These are phyloP conservation scores for Dugesia japonica DNA, from an alignment of 2,888 invertebrate species.

Conservation along the genomic window DNA sequence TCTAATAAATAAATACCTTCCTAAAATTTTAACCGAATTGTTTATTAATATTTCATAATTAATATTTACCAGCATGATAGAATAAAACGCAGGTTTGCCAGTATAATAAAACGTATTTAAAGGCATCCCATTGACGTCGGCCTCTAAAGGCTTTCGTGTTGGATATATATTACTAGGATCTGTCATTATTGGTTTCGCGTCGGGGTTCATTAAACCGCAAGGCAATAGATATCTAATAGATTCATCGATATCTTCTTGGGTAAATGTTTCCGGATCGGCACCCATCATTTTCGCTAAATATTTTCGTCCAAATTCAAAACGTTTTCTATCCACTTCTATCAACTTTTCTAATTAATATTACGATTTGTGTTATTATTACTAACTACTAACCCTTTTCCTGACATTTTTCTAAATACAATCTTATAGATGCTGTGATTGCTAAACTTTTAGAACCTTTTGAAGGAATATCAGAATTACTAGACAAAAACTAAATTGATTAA, in stretches of 20 bases:
- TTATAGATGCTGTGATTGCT: no score
- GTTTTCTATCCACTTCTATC: slow-evolving; percentile 61
- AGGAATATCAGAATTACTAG: no score
- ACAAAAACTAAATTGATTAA: no score
- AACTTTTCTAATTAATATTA: slow-evolving; percentile 55
- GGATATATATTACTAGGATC: slow-evolving; percentile 34
- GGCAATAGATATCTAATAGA: slow-evolving; percentile 87
- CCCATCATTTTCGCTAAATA: slow-evolving; percentile 99
- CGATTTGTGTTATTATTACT: no score
- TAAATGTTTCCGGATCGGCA: slow-evolving; percentile 69
- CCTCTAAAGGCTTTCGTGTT: slow-evolving; percentile 52
- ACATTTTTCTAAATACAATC: no score
- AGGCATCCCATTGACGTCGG: slow-evolving; percentile 75
- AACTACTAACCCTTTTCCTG: no score
- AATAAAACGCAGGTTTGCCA: slow-evolving; percentile 66
- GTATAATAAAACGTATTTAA: slow-evolving; percentile 81
- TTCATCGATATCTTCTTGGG: slow-evolving; percentile 68
- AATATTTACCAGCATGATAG: slow-evolving; percentile 51
- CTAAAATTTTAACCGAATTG: not conserved
- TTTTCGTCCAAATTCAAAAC: slow-evolving; percentile 75
- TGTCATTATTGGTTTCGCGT: slow-evolving; percentile 73
- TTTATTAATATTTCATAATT: not conserved
- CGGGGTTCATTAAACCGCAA: slow-evolving; percentile 69
- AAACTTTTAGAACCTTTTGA: no score
- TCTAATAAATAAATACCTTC: not conserved